Evolutionary conservation across 2,888 invertebrate species (phyloP), one percentile per base, ranked within the genome.

Genomic region (Malthinus seriepunctatus): DNA sequence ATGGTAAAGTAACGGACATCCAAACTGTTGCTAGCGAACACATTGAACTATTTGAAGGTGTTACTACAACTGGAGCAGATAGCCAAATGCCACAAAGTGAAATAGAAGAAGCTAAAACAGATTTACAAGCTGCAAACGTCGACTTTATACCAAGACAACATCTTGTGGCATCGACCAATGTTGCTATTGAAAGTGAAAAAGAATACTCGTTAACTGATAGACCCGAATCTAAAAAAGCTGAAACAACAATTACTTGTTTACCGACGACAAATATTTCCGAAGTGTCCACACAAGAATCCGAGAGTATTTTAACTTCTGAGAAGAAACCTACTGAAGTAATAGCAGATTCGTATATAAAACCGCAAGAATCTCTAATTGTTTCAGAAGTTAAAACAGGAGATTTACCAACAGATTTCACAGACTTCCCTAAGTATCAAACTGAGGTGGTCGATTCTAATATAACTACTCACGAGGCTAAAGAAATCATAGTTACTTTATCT

Each of bases 231-330:
- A 81, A 79, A 69, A 78, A 71, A 60, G 85, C 85, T 7, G 76
- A 79, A 34, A 69, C 83, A 8, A 74, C 78, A 9, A 76, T 88
- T 64, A 79, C 80, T 45, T 79, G 83, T 46, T 75, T 88, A 51
- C 85, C 87, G 73, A 78, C 82, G 39, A 85, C 85, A 65, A 84
- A 84, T 69, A 71, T 82, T 31, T 81, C 82, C 6, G 81, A 85
- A 67, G 81, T 86, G 0, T 73, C 84, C n/a, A 71, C 86, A 7
- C 87, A 89, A 76, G 91, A 91, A 78, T 83, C 84, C 38, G 89
- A 89, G 80, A 81, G 80, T 44, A 78, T 82, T 44, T 82, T 88
- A 23, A 67, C 76, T 9, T 71, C 81, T 10, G 81, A 80, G 54
- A 80, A 80, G 46, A 80, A 82, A 51, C 85, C 85, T 60, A 77